Evolutionary conservation across 2,888 invertebrate species (phyloP).

Genomic region (Tanypteryx hageni): DNA sequence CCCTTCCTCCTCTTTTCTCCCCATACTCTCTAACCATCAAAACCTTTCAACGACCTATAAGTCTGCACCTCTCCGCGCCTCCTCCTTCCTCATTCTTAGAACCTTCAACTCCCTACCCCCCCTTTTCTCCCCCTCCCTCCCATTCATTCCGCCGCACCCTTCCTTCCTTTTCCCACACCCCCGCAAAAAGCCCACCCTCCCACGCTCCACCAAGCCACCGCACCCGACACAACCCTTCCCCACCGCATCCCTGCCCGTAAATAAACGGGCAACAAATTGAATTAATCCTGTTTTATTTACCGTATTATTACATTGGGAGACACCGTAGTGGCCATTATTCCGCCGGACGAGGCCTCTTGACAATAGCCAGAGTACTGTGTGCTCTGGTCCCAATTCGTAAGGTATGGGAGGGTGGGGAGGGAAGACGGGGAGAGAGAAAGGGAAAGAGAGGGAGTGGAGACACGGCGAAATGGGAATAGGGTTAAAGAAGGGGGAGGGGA

Average conservation of each 20-base stretch:
- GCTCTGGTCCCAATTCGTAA: constrained; percentile 48
- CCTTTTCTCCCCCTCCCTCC: neutral
- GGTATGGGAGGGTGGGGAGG: constrained; percentile 8
- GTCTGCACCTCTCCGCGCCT: neutral
- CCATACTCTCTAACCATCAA: neutral
- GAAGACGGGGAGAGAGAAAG: neutral
- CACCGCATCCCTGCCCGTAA: constrained; percentile 65
- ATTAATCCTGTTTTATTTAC: constrained; percentile 69
- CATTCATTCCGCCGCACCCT: neutral
- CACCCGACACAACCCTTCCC: constrained; percentile 49
- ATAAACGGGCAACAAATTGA: constrained; percentile 68
- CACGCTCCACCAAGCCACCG: constrained; percentile 13
- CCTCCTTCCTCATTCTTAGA: neutral
- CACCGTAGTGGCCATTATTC: constrained; percentile 57
- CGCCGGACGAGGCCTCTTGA: constrained; percentile 65
- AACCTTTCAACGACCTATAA: neutral
- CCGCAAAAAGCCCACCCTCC: neutral
- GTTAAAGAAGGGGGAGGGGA: neutral
- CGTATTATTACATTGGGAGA: constrained; percentile 68
- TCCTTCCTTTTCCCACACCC: neutral
- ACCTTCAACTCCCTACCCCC: neutral
- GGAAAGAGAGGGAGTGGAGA: constrained; percentile 14
- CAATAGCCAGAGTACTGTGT: constrained; percentile 66
- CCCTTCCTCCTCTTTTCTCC: neutral
- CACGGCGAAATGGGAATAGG: neutral